A percentile compares a stretch with the other conserved stretches of the same genome.
Evolutionary conservation across 2,888 invertebrate genomes (phyloP).

Genomic region (Incurvaria masculella): DNA sequence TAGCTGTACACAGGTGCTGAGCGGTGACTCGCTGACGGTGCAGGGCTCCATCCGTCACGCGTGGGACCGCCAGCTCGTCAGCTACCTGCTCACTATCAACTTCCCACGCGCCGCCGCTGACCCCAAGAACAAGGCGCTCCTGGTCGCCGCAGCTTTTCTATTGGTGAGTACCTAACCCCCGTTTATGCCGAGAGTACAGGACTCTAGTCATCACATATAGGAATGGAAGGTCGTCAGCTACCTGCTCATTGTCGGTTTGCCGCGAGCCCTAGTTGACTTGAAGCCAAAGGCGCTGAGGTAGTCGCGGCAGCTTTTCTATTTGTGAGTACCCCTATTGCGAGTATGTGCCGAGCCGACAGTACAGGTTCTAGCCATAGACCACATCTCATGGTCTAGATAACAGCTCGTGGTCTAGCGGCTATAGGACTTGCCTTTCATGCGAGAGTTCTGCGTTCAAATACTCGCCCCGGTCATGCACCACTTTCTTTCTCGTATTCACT

Average conservation of each 20-base stretch:
- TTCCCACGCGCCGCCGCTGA: constrained; percentile 70
- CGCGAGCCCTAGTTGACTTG: not conserved
- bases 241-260: too few relatives aligned
- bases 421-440: too few relatives aligned
- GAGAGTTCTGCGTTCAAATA: too few relatives aligned
- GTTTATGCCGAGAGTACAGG: not conserved
- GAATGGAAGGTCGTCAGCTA: too few relatives aligned
- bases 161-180: constrained; percentile 55
- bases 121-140: constrained; percentile 72
- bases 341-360: not conserved
- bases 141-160: constrained; percentile 79
- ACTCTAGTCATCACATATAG: not conserved
- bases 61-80: constrained; percentile 65
- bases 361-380: too few relatives aligned
- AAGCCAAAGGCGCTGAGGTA: not conserved
- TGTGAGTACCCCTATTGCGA: not conserved
- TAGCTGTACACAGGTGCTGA: constrained; percentile 45
- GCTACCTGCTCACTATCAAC: constrained; percentile 70
- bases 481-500: too few relatives aligned
- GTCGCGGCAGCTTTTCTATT: not conserved
- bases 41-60: constrained; percentile 68
- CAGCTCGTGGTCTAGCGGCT: too few relatives aligned
- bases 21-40: constrained; percentile 57
- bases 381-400: too few relatives aligned
- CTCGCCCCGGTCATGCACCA: too few relatives aligned